Percentiles rank a stretch among this genome's conserved stretches.
Conservation (phyloP, 1,140 invertebrate species). For the Bombus picipes region DNA sequence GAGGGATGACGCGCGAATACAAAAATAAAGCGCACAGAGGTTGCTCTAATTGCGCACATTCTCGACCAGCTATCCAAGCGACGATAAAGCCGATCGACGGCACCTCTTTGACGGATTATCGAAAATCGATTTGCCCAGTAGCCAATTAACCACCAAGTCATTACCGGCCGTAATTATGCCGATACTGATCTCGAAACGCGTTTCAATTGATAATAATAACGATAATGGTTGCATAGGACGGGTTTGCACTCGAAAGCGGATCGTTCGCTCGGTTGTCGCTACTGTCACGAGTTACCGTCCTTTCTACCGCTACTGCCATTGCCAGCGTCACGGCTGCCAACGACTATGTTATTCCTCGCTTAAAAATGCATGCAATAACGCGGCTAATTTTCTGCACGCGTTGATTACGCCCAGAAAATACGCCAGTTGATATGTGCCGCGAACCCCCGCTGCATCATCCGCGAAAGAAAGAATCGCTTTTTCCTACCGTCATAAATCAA, state of each 20-base stretch:
- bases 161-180: conserved; percentile 61
- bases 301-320: background rate
- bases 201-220: conserved; percentile 68
- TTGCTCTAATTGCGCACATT: conserved; percentile 34
- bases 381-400: conserved; percentile 17
- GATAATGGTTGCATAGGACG: conserved; percentile 45
- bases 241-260: background rate
- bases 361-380: conserved; percentile 44
- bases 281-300: background rate
- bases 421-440: background rate
- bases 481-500: background rate
- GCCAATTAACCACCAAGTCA: conserved; percentile 67
- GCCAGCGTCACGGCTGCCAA: background rate
- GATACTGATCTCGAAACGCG: conserved; percentile 62
- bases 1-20: too few species aligned
- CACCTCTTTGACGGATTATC: conserved; percentile 67
- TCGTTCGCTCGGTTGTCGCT: background rate
- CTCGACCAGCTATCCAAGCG: conserved; percentile 30
- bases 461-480: background rate
- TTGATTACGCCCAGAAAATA: conserved; percentile 16
- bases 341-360: background rate
- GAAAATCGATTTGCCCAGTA: conserved; percentile 63
- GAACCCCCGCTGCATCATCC: background rate
- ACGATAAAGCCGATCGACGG: conserved; percentile 36
- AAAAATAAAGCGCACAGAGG: conserved; percentile 12